Conservation (phyloP, 2,888 invertebrate species). For the Standfussiana lucernea region DNA sequence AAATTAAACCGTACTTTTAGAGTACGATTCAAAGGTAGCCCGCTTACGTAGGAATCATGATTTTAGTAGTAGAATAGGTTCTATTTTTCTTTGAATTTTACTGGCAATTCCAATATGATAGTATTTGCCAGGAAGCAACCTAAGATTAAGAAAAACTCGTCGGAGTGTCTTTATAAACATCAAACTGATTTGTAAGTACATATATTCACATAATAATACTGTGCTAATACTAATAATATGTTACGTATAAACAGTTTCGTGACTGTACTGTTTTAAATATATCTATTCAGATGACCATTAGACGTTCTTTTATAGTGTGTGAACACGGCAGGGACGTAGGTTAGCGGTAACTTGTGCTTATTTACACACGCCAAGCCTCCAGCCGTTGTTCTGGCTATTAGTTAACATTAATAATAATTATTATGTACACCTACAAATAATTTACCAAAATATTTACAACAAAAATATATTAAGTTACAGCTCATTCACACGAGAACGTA, state of each 20-base stretch:
- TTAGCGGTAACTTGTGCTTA: slow-evolving; percentile 29
- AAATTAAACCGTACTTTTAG: too few species aligned
- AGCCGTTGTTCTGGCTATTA: slow-evolving; percentile 25
- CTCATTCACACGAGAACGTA: too few species aligned
- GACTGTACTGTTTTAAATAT: slow-evolving; percentile 41
- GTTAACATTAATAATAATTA: slow-evolving; percentile 29
- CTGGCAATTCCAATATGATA: slow-evolving; percentile 30
- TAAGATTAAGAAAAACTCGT: slow-evolving; percentile 29
- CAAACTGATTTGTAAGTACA: slow-evolving; percentile 13
- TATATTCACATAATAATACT: slow-evolving; percentile 30
- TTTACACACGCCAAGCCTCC: slow-evolving; percentile 21
- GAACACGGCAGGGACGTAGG: slow-evolving; percentile 50
- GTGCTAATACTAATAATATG: slow-evolving; percentile 40
- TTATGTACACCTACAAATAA: slow-evolving; percentile 25
- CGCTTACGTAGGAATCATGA: background rate
- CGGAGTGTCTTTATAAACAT: slow-evolving; percentile 48
- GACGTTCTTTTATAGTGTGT: slow-evolving; percentile 47
- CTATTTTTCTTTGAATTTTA: slow-evolving; percentile 1
- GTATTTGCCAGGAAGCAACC: slow-evolving; percentile 10
- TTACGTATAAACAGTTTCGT: slow-evolving; percentile 39
- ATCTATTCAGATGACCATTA: slow-evolving; percentile 47
- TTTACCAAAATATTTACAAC: slow-evolving; percentile 32
- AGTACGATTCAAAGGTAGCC: too few species aligned
- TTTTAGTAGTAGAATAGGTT: background rate
- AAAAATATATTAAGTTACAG: slow-evolving; percentile 17